phyloP scores from a whole-genome alignment of 2,888 invertebrate genomes.

The Phalera bucephala region DNA sequence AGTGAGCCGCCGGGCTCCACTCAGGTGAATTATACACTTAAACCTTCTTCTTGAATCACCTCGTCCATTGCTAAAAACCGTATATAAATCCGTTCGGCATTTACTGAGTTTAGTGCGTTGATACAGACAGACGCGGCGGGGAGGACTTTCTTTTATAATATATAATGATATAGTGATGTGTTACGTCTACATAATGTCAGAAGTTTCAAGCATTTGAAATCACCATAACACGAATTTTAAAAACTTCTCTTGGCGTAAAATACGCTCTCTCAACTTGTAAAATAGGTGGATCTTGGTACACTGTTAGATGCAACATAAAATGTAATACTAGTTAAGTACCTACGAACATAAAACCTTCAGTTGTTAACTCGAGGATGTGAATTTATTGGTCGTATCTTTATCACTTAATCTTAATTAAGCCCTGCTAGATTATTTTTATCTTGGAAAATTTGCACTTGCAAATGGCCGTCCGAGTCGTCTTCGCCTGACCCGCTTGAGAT shows the following conservation, averaged over 20 bases:
- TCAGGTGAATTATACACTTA: too few species aligned
- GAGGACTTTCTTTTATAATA: too few species aligned
- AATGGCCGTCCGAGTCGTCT: conserved; percentile 65
- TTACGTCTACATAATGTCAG: too few species aligned
- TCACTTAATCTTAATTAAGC: conserved; percentile 68
- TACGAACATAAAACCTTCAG: conserved; percentile 27
- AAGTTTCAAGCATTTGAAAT: too few species aligned
- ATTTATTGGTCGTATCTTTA: conserved; percentile 45
- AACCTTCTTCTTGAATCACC: too few species aligned
- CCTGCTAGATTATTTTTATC: conserved; percentile 74
- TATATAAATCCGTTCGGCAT: too few species aligned
- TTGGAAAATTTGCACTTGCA: conserved; percentile 76
- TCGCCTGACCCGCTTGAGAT: conserved; percentile 71
- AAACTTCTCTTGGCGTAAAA: not conserved
- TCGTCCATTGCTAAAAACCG: too few species aligned
- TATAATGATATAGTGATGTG: too few species aligned
- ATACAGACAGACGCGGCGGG: too few species aligned
- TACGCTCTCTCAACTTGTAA: not conserved
- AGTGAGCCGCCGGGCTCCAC: too few species aligned
- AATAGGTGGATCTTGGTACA: not conserved
- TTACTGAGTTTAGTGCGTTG: too few species aligned
- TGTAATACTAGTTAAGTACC: conserved; percentile 11
- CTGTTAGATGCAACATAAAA: not conserved
- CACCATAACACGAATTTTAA: too few species aligned
- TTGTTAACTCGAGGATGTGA: conserved; percentile 35